Base-by-base conservation (phyloP, 2,797 vertebrate species). In the Pipistrellus pygmaeus region DNA sequence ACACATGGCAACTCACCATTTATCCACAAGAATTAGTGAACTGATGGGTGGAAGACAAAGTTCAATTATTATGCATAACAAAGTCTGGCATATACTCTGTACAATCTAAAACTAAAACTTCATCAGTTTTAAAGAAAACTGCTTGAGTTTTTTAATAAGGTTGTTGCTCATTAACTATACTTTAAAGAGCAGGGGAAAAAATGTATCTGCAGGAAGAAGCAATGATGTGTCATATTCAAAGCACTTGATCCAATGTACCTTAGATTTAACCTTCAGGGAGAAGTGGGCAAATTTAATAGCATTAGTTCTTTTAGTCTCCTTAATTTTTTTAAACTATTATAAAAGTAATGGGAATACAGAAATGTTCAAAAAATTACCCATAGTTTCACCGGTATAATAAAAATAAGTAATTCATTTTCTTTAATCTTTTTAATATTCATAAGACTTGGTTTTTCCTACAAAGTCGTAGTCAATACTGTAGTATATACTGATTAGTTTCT, bases 341-440 rank as follows among this genome's bases (percentile, higher is more conserved):
- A 38, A 77, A 94, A 90, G 12, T 75, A 92, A 68, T 68, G 46
- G 38, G 60, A 95, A 83, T 76, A 35, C 14, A 68, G 60, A 88
- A 88, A 81, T 80, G 25, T 83, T 62, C 12, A 62, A 62, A 27
- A 62, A 62, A 27, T 62, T 83, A 64, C 23, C 51, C 20, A 9
- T 81, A 38, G 15, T 53, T 23, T 88, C 35, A 77, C 69, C 8
- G 85, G 27, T 10, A 62, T 77, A 84, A 81, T 84, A 73, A 72
- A 84, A 85, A 81, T 8, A 51, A 60, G 15, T 94, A 7, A 62
- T 64, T 85, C 12, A 72, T 91, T 94, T 91, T 62, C 27, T 71
- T 91, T 57, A 10, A 75, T 48, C 71, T 78, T 87, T 71, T 75
- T 55, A 8, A 14, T 76, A 30, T 72, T 77, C 27, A 68, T 72